Percentiles rank a stretch among this genome's conserved stretches.
Conservation (phyloP, 1,140 invertebrate species). For the Homalodisca vitripennis region DNA sequence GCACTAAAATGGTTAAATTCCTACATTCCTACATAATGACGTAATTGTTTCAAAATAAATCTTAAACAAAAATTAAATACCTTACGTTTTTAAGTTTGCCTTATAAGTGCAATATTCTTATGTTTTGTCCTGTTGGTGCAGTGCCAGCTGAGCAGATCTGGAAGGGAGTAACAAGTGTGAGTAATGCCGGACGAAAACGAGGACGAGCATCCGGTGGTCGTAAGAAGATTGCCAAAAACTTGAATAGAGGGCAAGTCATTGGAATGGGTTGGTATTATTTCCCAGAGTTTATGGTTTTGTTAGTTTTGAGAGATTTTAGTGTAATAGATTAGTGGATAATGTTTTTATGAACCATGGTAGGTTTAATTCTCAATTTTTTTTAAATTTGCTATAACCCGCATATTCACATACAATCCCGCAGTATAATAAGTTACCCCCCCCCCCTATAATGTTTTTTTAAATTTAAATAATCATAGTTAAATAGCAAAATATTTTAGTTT, state of each 20-base stretch:
- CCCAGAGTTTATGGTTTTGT: no score
- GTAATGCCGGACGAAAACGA: constrained; percentile 92
- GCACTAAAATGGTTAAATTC: background rate
- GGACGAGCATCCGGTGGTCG: constrained; percentile 85
- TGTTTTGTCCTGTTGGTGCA: constrained; percentile 46
- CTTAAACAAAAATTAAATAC: background rate
- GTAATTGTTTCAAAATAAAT: background rate
- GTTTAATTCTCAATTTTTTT: no score
- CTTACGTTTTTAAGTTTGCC: background rate
- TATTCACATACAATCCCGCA: no score
- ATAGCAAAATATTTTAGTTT: no score
- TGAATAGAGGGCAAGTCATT: constrained; percentile 89
- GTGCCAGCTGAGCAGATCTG: constrained; percentile 82
- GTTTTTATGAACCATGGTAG: no score
- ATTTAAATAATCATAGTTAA: no score
- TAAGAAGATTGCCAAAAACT: constrained; percentile 70
- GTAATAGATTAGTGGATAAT: no score
- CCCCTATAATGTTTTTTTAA: no score
- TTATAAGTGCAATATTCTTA: no score
- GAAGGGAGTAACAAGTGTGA: constrained; percentile 93
- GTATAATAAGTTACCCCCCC: no score
- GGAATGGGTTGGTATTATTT: constrained; percentile 65
- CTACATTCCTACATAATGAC: background rate
- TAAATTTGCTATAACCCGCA: no score
- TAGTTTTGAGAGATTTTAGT: no score